These are phyloP conservation scores for Lepidurus couesii DNA, from an alignment of 1,140 invertebrate species.

Conservation along the genomic window DNA sequence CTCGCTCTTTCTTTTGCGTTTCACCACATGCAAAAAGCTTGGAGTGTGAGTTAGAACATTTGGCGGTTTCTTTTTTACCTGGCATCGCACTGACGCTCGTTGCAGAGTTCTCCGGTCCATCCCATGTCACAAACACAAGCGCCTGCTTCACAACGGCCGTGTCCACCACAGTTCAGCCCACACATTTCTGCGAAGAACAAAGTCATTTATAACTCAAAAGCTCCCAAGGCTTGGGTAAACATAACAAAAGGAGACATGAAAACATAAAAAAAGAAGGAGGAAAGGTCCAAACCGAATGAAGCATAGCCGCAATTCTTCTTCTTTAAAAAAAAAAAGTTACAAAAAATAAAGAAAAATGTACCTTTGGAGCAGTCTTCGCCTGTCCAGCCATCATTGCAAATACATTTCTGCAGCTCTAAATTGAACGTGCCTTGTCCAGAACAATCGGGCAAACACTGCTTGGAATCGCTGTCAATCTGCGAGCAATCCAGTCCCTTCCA, in stretches of 20 bases:
- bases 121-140: slow-evolving; percentile 80
- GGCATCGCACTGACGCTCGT: slow-evolving; percentile 65
- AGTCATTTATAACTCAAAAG: too few species aligned
- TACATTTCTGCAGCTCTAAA: slow-evolving; percentile 81
- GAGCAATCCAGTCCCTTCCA: slow-evolving; percentile 90
- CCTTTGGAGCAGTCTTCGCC: slow-evolving; percentile 89
- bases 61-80: neutral
- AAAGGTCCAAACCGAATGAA: too few species aligned
- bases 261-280: too few species aligned
- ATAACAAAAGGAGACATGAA: too few species aligned
- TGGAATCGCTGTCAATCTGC: slow-evolving; percentile 82
- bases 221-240: too few species aligned
- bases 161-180: slow-evolving; percentile 80
- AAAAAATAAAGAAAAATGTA: slow-evolving; percentile 36
- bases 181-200: slow-evolving; percentile 47
- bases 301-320: too few species aligned
- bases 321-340: too few species aligned
- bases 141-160: slow-evolving; percentile 83
- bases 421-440: slow-evolving; percentile 91
- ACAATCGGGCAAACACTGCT: slow-evolving; percentile 90
- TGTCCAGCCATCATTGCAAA: slow-evolving; percentile 85
- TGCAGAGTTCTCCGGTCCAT: slow-evolving; percentile 83
- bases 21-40: neutral
- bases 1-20: neutral
- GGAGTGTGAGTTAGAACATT: neutral